Evolutionary conservation across 1,140 invertebrate species (phyloP).

Genomic region (Anastrepha ludens): DNA sequence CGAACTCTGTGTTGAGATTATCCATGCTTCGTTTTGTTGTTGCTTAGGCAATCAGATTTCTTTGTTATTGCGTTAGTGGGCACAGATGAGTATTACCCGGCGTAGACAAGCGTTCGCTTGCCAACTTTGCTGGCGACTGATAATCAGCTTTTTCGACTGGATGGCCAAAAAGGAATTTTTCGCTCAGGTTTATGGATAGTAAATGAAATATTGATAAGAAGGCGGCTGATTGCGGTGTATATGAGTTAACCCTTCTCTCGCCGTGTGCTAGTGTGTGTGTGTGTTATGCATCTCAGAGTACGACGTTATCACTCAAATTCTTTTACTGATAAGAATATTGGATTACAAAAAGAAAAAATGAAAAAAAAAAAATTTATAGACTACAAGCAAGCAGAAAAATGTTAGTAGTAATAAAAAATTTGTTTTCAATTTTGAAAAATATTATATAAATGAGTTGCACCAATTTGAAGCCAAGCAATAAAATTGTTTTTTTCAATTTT

Average conservation of each 20-base stretch:
- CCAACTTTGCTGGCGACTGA: background rate
- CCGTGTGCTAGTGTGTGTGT: background rate
- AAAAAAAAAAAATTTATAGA: too few relatives aligned
- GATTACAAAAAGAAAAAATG: too few relatives aligned
- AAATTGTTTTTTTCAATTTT: too few relatives aligned
- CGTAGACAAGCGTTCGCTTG: background rate
- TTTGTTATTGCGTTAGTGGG: background rate
- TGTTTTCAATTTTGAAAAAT: too few relatives aligned
- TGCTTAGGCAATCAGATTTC: background rate
- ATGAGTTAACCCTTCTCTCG: too few relatives aligned
- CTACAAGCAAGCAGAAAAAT: too few relatives aligned
- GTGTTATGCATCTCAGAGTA: background rate
- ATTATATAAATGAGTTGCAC: too few relatives aligned
- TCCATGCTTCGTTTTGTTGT: conserved; percentile 61
- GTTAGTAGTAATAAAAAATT: too few relatives aligned
- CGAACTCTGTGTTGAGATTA: conserved; percentile 67
- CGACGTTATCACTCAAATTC: too few relatives aligned
- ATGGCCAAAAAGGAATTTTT: conserved; percentile 29
- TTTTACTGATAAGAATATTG: too few relatives aligned
- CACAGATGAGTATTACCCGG: background rate
- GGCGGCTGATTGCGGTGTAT: background rate
- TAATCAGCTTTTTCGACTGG: background rate
- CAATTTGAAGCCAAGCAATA: too few relatives aligned
- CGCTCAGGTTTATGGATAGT: background rate
- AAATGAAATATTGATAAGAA: background rate